Percentiles rank a stretch among this genome's conserved stretches.
Conservation (phyloP, 64 coral and sea anemone species). For the Stichodactyla helianthus region DNA sequence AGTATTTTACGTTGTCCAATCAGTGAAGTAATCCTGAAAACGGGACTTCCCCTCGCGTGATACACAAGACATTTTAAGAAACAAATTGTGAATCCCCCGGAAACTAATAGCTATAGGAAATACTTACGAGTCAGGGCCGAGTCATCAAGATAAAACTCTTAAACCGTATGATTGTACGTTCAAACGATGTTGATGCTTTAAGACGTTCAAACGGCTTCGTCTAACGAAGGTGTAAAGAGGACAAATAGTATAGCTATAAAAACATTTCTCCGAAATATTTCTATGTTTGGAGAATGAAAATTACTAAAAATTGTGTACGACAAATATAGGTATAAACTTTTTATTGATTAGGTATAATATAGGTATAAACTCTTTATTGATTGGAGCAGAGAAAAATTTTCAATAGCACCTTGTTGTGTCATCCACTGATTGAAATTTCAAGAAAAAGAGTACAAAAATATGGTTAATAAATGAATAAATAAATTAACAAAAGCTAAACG, state of each 20-base stretch:
- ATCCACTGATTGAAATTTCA: too few relatives aligned
- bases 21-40: neutral
- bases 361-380: too few relatives aligned
- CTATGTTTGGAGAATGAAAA: neutral
- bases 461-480: too few relatives aligned
- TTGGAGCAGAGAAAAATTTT: too few relatives aligned
- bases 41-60: constrained; percentile 41
- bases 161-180: neutral
- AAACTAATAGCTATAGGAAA: neutral
- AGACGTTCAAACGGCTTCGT: neutral
- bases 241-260: neutral
- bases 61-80: neutral
- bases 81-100: neutral
- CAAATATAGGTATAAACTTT: too few relatives aligned
- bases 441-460: too few relatives aligned
- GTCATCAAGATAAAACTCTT: neutral
- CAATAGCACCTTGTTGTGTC: too few relatives aligned
- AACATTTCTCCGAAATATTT: neutral
- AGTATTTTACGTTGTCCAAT: constrained; percentile 7
- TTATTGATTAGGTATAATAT: too few relatives aligned
- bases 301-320: neutral
- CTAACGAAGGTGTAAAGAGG: neutral
- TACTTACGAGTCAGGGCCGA: neutral
- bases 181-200: neutral
- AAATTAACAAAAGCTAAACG: too few relatives aligned